Percentiles rank a stretch among this genome's conserved stretches.
Conservation (phyloP, 2,888 invertebrate genomes). For the Catocala nupta region DNA sequence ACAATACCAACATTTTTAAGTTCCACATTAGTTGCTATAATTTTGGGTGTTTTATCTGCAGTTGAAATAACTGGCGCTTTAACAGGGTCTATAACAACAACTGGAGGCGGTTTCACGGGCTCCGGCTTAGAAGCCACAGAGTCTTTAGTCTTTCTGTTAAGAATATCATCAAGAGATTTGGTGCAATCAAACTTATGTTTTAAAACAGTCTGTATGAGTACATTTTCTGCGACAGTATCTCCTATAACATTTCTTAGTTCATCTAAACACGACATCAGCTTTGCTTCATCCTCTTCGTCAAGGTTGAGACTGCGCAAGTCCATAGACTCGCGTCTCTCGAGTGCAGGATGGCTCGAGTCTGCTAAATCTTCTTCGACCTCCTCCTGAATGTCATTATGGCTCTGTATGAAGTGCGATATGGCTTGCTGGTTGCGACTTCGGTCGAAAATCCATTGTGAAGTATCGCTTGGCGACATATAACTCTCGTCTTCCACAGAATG, state of each 20-base stretch:
- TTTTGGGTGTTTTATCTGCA: slow-evolving; percentile 67
- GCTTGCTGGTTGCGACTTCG: slow-evolving; percentile 91
- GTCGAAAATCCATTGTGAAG: slow-evolving; percentile 94
- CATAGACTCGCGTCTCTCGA: slow-evolving; percentile 78
- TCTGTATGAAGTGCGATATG: slow-evolving; percentile 92
- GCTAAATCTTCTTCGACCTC: slow-evolving; percentile 84
- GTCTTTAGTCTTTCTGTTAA: slow-evolving; percentile 77
- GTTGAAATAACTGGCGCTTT: slow-evolving; percentile 65
- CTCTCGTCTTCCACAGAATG: slow-evolving; percentile 98
- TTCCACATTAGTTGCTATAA: slow-evolving; percentile 80
- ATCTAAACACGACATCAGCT: slow-evolving; percentile 94
- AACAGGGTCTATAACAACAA: slow-evolving; percentile 61
- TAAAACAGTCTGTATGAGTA: slow-evolving; percentile 91
- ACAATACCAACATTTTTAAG: slow-evolving; percentile 74
- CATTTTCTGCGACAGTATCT: slow-evolving; percentile 91
- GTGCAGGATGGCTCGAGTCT: slow-evolving; percentile 54
- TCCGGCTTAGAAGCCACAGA: slow-evolving; percentile 52
- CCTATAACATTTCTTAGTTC: slow-evolving; percentile 93
- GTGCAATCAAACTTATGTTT: slow-evolving; percentile 91
- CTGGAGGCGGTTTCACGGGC: slow-evolving; percentile 55
- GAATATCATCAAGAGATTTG: slow-evolving; percentile 91
- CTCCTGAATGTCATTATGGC: slow-evolving; percentile 91
- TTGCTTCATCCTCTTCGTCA: slow-evolving; percentile 90
- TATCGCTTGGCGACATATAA: slow-evolving; percentile 96
- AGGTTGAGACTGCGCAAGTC: slow-evolving; percentile 84